These are phyloP conservation scores for Sipha flava DNA, from an alignment of 1,140 invertebrate species.

Conservation along the genomic window DNA sequence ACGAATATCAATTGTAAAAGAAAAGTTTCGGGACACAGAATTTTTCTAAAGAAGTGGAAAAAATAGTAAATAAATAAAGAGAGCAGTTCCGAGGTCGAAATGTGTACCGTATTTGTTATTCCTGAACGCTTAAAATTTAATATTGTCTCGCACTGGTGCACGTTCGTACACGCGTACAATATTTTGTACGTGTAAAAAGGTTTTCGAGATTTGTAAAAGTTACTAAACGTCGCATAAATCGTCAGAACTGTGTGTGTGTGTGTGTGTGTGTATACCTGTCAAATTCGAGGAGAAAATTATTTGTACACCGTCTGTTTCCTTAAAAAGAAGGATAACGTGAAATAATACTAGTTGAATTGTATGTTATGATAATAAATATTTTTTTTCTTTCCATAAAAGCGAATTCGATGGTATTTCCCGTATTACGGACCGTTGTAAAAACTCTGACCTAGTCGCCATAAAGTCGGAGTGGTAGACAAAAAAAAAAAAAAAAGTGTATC, in stretches of 20 bases:
- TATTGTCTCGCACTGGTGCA: neutral
- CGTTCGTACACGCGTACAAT: no score
- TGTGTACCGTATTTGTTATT: no score
- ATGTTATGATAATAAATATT: neutral
- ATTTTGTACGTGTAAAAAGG: neutral
- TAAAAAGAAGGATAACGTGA: neutral
- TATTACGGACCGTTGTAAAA: no score
- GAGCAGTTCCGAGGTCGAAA: no score
- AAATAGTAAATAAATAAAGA: no score
- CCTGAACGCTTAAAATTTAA: neutral
- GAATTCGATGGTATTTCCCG: neutral
- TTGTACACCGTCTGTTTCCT: neutral
- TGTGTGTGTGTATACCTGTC: neutral
- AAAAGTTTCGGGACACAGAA: no score
- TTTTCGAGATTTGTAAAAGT: slow-evolving; percentile 11
- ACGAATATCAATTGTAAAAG: no score
- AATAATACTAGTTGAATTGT: neutral
- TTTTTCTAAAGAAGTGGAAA: no score
- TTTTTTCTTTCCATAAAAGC: neutral
- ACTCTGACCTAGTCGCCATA: neutral
- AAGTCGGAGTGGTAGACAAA: neutral
- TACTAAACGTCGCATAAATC: neutral
- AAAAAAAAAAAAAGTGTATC: neutral
- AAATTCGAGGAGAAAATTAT: neutral
- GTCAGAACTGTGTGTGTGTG: no score